Evolutionary conservation across 2,797 vertebrate genomes (phyloP).

Genomic region (Galago senegalensis): DNA sequence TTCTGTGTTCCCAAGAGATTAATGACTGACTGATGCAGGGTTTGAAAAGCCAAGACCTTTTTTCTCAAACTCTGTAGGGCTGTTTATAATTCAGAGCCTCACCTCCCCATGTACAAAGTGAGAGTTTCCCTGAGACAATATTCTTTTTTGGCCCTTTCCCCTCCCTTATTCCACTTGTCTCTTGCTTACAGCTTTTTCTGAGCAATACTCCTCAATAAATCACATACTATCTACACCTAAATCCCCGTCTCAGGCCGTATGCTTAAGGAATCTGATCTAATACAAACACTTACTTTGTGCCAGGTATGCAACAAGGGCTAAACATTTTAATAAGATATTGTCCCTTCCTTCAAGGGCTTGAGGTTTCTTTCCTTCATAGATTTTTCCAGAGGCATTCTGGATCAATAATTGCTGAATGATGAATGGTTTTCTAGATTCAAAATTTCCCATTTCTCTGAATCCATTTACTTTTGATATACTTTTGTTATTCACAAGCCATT

Average conservation of each 20-base stretch:
- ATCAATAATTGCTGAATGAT: background rate
- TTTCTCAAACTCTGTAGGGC: background rate
- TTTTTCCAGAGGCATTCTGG: slow-evolving; percentile 9
- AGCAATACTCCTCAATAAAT: background rate
- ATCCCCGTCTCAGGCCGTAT: background rate
- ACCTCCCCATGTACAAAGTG: background rate
- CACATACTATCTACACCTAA: background rate
- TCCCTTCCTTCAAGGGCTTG: background rate
- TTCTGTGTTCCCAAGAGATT: background rate
- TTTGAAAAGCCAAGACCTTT: background rate
- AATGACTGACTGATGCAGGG: background rate
- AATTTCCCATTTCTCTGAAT: slow-evolving; percentile 29
- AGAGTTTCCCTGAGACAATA: background rate
- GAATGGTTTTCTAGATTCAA: background rate
- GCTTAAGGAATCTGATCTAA: background rate
- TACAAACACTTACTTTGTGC: background rate
- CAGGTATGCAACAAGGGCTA: background rate
- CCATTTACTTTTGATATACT: background rate
- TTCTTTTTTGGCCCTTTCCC: background rate
- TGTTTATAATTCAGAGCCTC: background rate
- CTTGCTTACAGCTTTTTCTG: background rate
- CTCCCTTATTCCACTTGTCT: background rate
- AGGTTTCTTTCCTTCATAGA: slow-evolving; percentile 2
- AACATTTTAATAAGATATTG: slow-evolving; percentile 1
- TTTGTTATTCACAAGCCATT: background rate